Base-by-base conservation (phyloP, 1,140 invertebrate genomes). In the Papilio glaucus region DNA sequence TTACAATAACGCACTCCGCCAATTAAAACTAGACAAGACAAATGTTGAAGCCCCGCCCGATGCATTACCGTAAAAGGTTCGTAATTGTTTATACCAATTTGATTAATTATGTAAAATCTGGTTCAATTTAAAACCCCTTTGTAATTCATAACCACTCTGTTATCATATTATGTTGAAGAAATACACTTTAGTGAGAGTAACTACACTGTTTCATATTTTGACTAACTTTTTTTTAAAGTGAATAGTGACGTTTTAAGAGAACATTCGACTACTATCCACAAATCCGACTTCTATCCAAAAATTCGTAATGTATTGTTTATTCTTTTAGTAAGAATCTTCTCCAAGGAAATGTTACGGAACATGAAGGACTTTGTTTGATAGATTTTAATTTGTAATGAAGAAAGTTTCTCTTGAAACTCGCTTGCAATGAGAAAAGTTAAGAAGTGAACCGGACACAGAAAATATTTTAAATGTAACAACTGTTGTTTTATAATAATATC, bases 21-120 rank as follows among this genome's bases (percentile, higher is more conserved):
- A 57, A 57, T 26, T 57, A 57, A 5, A 57, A 41, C 39, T 41
- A 13, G 12, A 26, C 18, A 24, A 57, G 9, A 24, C n/a, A n/a
- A n/a, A n/a, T 5, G 21, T 13, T 2, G 10, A 26, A 12, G 24
- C 49, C 49, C 10, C 49, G 49, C 49, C 49, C 49, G 49, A 57
- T 57, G 49, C 49, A 57, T 57, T 57, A 57, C 9, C 49, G 24
- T 57, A 57, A 57, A 57, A 57, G 49, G 9, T 24, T 57, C 24
- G 4, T 26, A 12, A 57, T 24, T 24, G 24, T 18, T 57, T 24
- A 24, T 33, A 33, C 29, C 10, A 57, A 57, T 57, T 57, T 57
- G 4, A 24, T 21, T 57, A n/a, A 57, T 24, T 24, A 18, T 53
- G 49, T 57, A 26, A 57, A 26, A 18, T 24, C 42, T 45, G 15